phyloP scores from a whole-genome alignment of 1,140 invertebrate species.

The Trichonephila clavata region DNA sequence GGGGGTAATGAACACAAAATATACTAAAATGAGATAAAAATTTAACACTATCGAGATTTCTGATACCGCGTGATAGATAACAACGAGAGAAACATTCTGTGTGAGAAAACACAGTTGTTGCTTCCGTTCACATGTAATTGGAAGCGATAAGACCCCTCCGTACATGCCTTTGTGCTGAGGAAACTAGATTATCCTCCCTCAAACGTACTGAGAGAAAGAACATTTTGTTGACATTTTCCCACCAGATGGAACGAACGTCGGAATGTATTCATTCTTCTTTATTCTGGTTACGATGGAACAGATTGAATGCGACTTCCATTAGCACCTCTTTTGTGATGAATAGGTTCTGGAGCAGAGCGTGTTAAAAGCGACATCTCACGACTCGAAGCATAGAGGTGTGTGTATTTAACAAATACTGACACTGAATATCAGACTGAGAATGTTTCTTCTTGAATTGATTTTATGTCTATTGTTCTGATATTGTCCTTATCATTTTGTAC shows the following conservation, averaged over 20 bases:
- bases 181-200: neutral
- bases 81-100: neutral
- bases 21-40: too few species aligned
- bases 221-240: neutral
- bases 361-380: neutral
- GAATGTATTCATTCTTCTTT: neutral
- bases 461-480: neutral
- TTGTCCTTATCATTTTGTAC: too few species aligned
- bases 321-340: neutral
- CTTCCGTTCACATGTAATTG: neutral
- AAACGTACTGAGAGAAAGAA: neutral
- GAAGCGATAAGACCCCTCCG: conserved; percentile 3
- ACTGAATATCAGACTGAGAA: neutral
- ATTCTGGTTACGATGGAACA: neutral
- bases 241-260: neutral
- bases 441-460: neutral
- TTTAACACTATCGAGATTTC: too few species aligned
- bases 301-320: neutral
- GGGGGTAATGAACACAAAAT: too few species aligned
- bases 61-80: neutral
- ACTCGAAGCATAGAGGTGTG: neutral
- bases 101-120: neutral
- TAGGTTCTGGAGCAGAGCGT: neutral
- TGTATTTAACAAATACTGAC: neutral
- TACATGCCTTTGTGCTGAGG: neutral